A percentile compares a stretch with the other conserved stretches of the same genome.
phyloP scores from a whole-genome alignment of 2,797 vertebrate genomes.

The Ciconia nigra region DNA sequence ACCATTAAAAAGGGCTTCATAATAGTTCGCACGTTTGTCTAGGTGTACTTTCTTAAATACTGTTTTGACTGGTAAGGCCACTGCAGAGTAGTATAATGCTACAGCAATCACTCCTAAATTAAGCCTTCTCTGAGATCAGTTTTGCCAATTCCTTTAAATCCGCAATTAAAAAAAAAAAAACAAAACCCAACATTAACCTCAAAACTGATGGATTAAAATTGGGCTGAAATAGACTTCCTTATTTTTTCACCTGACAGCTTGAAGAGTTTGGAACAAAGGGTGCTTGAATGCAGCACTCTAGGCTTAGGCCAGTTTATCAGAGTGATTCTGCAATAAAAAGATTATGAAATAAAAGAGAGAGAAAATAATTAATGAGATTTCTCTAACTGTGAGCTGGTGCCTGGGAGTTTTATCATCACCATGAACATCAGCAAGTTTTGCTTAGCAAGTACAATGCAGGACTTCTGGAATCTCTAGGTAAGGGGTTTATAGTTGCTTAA shows the following conservation, averaged over 20 bases:
- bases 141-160: neutral
- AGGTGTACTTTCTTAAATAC: neutral
- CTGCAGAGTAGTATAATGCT: neutral
- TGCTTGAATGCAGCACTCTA: neutral
- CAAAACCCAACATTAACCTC: neutral
- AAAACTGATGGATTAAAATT: neutral
- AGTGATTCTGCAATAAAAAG: neutral
- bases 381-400: neutral
- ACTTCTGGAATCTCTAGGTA: neutral
- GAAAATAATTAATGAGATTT: neutral
- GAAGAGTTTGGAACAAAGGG: neutral
- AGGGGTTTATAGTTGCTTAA: neutral
- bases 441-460: neutral
- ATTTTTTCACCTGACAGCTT: neutral
- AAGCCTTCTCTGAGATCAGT: neutral
- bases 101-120: neutral
- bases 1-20: neutral
- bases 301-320: neutral
- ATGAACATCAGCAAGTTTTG: neutral
- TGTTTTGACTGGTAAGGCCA: neutral
- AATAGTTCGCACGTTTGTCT: neutral
- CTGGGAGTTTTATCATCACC: neutral
- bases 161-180: neutral
- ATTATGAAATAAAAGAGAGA: neutral
- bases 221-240: neutral